Conservation (phyloP, 2,888 invertebrate genomes). For the Linnaemya tessellans region DNA sequence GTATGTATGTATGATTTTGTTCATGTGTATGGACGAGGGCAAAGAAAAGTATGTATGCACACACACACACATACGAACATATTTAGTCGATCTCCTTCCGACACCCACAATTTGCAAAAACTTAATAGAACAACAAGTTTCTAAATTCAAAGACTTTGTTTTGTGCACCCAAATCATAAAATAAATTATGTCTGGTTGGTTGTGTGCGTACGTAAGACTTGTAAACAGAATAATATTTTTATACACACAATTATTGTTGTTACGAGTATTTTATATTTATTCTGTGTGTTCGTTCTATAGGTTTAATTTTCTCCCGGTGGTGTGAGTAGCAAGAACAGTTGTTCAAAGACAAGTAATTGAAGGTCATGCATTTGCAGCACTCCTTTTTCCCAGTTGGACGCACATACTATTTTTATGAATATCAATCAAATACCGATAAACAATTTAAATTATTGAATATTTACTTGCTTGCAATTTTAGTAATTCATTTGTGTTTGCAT, state of each 20-base stretch:
- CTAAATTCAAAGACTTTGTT: slow-evolving; percentile 11
- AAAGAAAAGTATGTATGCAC: background rate
- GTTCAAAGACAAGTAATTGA: slow-evolving; percentile 36
- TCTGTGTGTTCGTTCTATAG: background rate
- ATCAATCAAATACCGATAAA: slow-evolving; percentile 61
- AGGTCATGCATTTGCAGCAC: slow-evolving; percentile 52
- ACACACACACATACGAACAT: slow-evolving; percentile 9
- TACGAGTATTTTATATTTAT: background rate
- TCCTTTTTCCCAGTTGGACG: slow-evolving; percentile 46
- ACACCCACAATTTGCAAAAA: background rate
- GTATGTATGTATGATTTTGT: background rate
- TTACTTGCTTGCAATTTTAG: slow-evolving; percentile 21
- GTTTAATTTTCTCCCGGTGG: background rate
- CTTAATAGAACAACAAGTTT: slow-evolving; percentile 30
- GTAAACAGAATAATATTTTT: slow-evolving; percentile 6
- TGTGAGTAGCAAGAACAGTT: slow-evolving; percentile 1
- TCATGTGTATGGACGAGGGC: slow-evolving; percentile 1
- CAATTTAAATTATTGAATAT: slow-evolving; percentile 66
- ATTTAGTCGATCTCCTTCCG: background rate
- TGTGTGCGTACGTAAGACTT: background rate
- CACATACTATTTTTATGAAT: slow-evolving; percentile 41
- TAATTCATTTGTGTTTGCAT: slow-evolving; percentile 33
- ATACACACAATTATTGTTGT: background rate
- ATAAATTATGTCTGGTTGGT: background rate
- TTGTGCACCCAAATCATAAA: slow-evolving; percentile 1